Base-by-base conservation (phyloP, 2,797 vertebrate species). In the Intellagama lesueurii region DNA sequence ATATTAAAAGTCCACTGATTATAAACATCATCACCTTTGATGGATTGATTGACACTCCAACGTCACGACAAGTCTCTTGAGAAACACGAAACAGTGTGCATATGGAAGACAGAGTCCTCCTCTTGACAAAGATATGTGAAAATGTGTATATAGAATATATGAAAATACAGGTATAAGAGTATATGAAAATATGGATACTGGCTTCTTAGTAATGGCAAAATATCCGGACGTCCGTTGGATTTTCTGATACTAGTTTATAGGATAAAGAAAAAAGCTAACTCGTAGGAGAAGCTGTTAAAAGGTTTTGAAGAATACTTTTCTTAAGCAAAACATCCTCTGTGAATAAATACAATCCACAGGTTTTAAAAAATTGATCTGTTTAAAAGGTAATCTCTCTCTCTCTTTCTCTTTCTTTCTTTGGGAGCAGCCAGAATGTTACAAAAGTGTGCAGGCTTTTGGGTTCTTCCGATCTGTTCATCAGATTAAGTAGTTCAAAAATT, bases 1-100 rank as follows among this genome's bases (percentile, higher is more conserved):
- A 86, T 81, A 92, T 94, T 49, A 88, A 49, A 91, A 64, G 87
- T 95, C 73, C 90, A 47, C 77, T 90, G 92, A 70, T 52, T 93
- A 73, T 86, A 78, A 94, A 87, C 16, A 76, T 44, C 6, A 76
- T 92, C 0, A 0, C 90, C 85, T 87, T 89, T 85, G 85, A 85
- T 73, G 81, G 90, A 88, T 70, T 72, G 68, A 35, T 19, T 68
- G 86, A 78, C 69, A 88, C 87, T 89, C 84, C 83, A 76, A 49
- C 73, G 30, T 76, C 40, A 16, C 80, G 60, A 83, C 82, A 44
- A 75, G 72, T 68, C 68, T 84, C 94, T 91, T 93, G 81, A 70
- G 90, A 52, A 47, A n/a, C 82, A 85, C 68, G 89, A 81, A 2
- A 22, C 0, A 1, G 7, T 9, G 85, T 90, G 22, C 68, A 77